Evolutionary conservation across 1,140 invertebrate species (phyloP), one percentile per base, ranked within the genome.

Genomic region (Drosophila bocki): DNA sequence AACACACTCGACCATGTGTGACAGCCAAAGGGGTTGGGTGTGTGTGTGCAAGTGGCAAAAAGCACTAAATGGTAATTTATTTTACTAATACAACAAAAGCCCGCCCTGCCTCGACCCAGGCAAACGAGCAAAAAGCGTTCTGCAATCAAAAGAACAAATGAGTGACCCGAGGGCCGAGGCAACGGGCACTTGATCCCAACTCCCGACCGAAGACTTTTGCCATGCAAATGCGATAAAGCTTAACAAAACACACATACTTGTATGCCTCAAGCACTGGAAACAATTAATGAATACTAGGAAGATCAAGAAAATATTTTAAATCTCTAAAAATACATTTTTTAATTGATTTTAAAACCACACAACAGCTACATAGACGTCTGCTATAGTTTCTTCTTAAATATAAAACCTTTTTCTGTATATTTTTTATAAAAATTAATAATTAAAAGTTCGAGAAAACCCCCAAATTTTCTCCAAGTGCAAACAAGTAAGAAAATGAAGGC

Each of bases 31-130:
- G 59, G 64, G 51, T 45, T 53, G 17, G 26, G 33, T 57, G 50
- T 63, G 41, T 50, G 26, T 61, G 37, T 75, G 78, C 65, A 76
- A 81, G 84, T 85, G 84, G 85, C 85, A 88, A 88, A 90, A 85
- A 90, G 86, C 81, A 90, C 85, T 90, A 90, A 90, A 90, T 91
- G 86, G 85, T 90, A 90, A 90, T 90, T 90, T 90, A 90, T 90
- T 90, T 90, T 90, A 85, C 86, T 91, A 90, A 90, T 91, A 90
- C 85, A 91, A 88, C 86, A 88, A 88, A 82, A 82, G 75, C 64
- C 56, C 68, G 33, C 19, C 51, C 51, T 48, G 50, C 13, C 50
- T 19, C 53, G 35, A 22, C 35, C 53, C 35, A 8, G 35, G 8
- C 53, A 39, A 77, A 63, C 80, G 63, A 67, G 81, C 70, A 76